These are phyloP conservation scores for Aspidapion aeneum DNA, from an alignment of 2,888 invertebrate genomes.

Conservation along the genomic window DNA sequence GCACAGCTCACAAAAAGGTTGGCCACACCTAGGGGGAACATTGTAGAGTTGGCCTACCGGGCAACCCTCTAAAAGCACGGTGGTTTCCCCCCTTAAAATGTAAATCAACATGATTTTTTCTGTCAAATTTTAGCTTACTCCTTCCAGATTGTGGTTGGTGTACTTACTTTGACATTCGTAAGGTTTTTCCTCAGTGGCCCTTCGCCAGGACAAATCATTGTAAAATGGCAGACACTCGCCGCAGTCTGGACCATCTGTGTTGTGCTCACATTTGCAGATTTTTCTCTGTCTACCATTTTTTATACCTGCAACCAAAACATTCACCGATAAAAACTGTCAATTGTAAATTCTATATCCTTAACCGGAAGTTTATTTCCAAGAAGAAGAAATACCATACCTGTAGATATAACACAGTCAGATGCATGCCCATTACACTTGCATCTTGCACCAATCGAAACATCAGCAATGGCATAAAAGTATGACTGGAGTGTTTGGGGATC, in stretches of 20 bases:
- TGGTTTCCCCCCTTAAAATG: no score
- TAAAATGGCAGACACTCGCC: slow-evolving; percentile 90
- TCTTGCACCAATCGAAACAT: slow-evolving; percentile 79
- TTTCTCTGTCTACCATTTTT: slow-evolving; percentile 54
- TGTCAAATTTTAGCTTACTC: no score
- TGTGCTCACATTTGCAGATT: slow-evolving; percentile 89
- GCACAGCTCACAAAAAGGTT: no score
- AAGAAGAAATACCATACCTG: slow-evolving; percentile 35
- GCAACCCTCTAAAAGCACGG: no score
- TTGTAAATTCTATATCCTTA: no score
- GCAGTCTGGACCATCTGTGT: slow-evolving; percentile 93
- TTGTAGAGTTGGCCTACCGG: no score
- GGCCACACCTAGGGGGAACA: no score
- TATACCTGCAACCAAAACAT: no score
- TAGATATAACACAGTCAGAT: slow-evolving; percentile 74
- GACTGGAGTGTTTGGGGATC: slow-evolving; percentile 88
- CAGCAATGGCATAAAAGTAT: slow-evolving; percentile 95
- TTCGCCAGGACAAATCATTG: slow-evolving; percentile 94
- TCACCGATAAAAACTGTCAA: no score
- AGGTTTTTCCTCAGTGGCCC: slow-evolving; percentile 84
- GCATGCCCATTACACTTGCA: slow-evolving; percentile 99
- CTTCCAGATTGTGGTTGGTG: no score
- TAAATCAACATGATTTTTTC: no score
- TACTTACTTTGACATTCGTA: slow-evolving; percentile 92
- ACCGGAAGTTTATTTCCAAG: no score